Base-by-base conservation (phyloP, 2,888 invertebrate genomes). In the Nudaria mundana region DNA sequence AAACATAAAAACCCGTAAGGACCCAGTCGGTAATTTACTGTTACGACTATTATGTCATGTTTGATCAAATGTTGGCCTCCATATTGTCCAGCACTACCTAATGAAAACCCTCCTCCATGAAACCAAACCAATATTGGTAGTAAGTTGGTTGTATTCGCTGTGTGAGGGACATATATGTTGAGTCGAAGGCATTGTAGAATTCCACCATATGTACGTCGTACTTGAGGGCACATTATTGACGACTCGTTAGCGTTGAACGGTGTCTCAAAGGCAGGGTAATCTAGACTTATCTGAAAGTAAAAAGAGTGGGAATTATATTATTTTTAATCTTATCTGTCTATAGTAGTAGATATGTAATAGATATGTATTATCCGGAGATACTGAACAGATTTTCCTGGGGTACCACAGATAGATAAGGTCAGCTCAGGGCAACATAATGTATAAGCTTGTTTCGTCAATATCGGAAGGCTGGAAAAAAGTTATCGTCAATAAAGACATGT, bases 1-100 rank as follows among this genome's bases (percentile, higher is more conserved):
- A 79, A 57, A 35, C 84, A 84, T 32, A 83, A 60, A 44, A 83
- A 83, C 0, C 83, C 83, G 6, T 81, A 83, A 2, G 79, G 75
- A 0, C 83, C 83, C 5, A 80, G 51, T 38, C 83, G 66, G 37
- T 81, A 83, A 35, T 83, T 83, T 0, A 56, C 62, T 15, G 65
- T 65, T 4, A 74, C 40, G 0, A 82, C 61, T 2, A 82, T 67
- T 3, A 82, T 55, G 12, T 65, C 61, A 8, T 76, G 66, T 50
- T 62, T 51, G 30, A 63, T 59, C 34, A 78, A 62, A 59, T 70
- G 70, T 49, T 63, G 67, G 8, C 75, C 71, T 2, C 68, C 75
- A 22, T 71, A 74, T 40, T 71, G 59, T 0, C 66, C 67, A 3
- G 67, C 73, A 7, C 63, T 71, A 0, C 84, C 83, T 1, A 58